Evolutionary conservation across 2,113 vertebrate genomes (phyloP), one percentile per base, ranked within the genome.

Genomic region (Copsychus sechellarum): DNA sequence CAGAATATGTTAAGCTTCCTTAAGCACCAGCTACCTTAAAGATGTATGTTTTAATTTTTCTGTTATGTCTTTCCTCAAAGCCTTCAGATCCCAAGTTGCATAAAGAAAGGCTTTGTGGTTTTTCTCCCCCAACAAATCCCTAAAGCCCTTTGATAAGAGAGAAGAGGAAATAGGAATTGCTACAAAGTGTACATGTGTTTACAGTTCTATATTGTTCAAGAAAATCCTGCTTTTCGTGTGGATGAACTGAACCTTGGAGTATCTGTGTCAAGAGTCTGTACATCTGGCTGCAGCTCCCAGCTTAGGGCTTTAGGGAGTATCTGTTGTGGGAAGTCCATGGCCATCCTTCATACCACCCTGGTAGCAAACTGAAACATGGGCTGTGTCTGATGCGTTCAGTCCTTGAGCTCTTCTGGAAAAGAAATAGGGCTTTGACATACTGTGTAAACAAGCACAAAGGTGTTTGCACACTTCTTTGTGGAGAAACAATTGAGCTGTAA

Each of bases 401-500:
- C 53, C 18, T 43, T 78, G 71, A 92, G 48, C 56, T 70, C 42
- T 86, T 83, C 69, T 94, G 86, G 76, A 88, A 81, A 56, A 92
- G 50, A 77, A 83, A 60, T 2, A 51, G 14, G 28, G 64, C 76
- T 93, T 92, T 94, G 88, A 83, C 24, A 14, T 86, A 21, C 40
- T 88, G 3, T 54, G 56, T 90, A 90, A 93, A 88, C 50, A 96
- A 74, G 78, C 58, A 90, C 50, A 73, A 84, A 90, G 65, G 88
- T 90, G 64, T 95, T 96, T 92, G 72, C 83, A 78, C 31, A 40
- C 83, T 78, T 73, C 86, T 93, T 86, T 92, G 80, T 86, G 91
- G 86, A 73, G 88, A 90, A 95, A 93, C 91, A 93, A 78, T 90
- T 70, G 86, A 78, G 80, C 86, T 96, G 92, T 90, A 96, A 96